Conservation (phyloP, 2,888 invertebrate genomes). For the Empis stercorea region DNA sequence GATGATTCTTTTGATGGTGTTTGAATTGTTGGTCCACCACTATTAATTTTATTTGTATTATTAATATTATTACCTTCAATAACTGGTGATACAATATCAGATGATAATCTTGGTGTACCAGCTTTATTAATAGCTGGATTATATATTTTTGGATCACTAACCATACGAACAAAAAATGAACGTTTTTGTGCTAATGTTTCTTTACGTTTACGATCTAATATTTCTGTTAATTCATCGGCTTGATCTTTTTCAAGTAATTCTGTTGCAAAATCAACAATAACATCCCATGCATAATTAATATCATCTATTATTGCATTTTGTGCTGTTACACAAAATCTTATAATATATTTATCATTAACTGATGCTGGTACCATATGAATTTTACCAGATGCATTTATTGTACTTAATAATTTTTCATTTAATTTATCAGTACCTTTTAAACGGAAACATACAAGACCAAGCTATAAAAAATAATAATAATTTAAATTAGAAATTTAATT, state of each 20-base stretch:
- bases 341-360: constrained; percentile 80
- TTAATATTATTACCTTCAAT: constrained; percentile 17
- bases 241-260: constrained; percentile 59
- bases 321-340: constrained; percentile 87
- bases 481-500: neutral
- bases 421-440: constrained; percentile 64
- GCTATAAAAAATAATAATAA: constrained; percentile 36
- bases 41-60: too few species aligned
- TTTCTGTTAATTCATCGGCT: constrained; percentile 59
- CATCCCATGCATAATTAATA: constrained; percentile 74
- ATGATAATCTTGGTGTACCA: constrained; percentile 42
- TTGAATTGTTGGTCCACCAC: constrained; percentile 29
- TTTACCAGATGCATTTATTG: constrained; percentile 88
- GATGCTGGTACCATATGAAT: constrained; percentile 94
- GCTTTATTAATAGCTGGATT: constrained; percentile 79
- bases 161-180: constrained; percentile 95
- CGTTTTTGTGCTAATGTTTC: constrained; percentile 80
- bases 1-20: constrained; percentile 43
- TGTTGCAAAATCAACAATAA: constrained; percentile 66
- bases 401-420: constrained; percentile 82
- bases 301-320: constrained; percentile 78
- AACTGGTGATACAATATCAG: constrained; percentile 31
- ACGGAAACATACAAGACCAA: constrained; percentile 87
- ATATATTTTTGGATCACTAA: constrained; percentile 92
- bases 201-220: constrained; percentile 58